Evolutionary conservation across 2,888 invertebrate species (phyloP).

Genomic region (Epinotia brunnichana): DNA sequence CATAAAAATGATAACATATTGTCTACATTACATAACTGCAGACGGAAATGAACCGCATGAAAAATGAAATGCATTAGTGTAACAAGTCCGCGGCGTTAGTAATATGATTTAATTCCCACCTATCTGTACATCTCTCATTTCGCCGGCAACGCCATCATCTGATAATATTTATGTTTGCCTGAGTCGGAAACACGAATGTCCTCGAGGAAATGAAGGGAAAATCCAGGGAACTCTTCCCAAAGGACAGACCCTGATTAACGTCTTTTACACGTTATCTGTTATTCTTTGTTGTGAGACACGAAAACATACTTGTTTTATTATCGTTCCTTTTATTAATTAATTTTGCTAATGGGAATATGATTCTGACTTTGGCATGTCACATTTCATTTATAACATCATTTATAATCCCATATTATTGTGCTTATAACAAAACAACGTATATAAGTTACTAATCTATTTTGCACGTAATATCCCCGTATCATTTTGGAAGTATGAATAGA

Average conservation of each 20-base stretch:
- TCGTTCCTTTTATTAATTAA: slow-evolving; percentile 51
- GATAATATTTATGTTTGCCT: slow-evolving; percentile 65
- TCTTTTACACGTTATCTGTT: slow-evolving; percentile 58
- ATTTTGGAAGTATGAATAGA: no score
- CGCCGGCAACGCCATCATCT: slow-evolving; percentile 57
- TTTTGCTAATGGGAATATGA: slow-evolving; percentile 50
- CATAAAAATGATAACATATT: slow-evolving; percentile 16
- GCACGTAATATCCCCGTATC: no score
- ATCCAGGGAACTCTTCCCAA: slow-evolving; percentile 56
- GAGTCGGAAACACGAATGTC: slow-evolving; percentile 69
- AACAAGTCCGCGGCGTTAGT: slow-evolving; percentile 41
- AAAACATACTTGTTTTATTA: slow-evolving; percentile 55
- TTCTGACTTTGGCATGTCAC: slow-evolving; percentile 42
- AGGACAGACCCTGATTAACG: slow-evolving; percentile 66
- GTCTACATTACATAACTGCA: slow-evolving; percentile 25
- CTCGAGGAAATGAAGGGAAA: slow-evolving; percentile 70
- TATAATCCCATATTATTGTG: slow-evolving; percentile 7
- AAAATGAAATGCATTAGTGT: slow-evolving; percentile 42
- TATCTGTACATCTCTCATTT: slow-evolving; percentile 53
- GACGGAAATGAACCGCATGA: slow-evolving; percentile 36
- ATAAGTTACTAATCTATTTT: no score
- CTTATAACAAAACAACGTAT: background rate
- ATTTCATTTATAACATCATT: background rate
- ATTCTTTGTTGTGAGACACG: slow-evolving; percentile 55
- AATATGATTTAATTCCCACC: slow-evolving; percentile 43